phyloP scores from a whole-genome alignment of 2,113 vertebrate species.

The Alethe diademata region DNA sequence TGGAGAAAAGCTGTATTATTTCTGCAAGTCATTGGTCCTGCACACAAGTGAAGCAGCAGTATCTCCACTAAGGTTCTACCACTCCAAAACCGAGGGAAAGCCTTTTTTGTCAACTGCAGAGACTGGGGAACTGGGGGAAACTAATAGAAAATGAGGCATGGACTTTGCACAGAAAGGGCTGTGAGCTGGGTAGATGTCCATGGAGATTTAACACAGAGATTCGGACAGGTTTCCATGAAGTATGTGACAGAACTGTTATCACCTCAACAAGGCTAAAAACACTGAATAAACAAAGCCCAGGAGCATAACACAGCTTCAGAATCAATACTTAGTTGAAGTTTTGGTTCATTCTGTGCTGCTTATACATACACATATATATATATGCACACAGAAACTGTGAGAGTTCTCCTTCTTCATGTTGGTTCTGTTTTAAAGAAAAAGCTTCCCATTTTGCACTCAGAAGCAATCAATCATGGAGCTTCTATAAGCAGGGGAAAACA shows the following conservation, averaged over 20 bases:
- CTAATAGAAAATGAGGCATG: neutral
- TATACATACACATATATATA: neutral
- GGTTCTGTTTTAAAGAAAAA: neutral
- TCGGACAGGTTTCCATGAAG: neutral
- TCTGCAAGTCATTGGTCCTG: neutral
- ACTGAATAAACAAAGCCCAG: neutral
- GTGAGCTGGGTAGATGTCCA: neutral
- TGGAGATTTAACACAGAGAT: neutral
- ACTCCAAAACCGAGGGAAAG: neutral
- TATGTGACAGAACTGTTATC: neutral
- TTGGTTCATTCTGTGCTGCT: neutral
- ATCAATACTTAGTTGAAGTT: accelerated
- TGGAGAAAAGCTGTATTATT: neutral
- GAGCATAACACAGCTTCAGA: neutral
- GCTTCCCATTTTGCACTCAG: neutral
- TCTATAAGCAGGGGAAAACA: neutral
- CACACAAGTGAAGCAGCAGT: neutral
- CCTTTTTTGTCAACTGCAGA: neutral
- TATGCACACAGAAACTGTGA: neutral
- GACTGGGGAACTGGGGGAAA: neutral
- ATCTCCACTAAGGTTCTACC: neutral
- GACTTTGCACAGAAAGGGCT: neutral
- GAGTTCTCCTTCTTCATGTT: neutral
- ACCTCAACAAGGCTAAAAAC: neutral
- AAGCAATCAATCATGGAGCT: neutral